A percentile compares a stretch with the other conserved stretches of the same genome.
These are phyloP conservation scores for Xanthia icteritia DNA, from an alignment of 2,888 invertebrate species.

Conservation along the genomic window DNA sequence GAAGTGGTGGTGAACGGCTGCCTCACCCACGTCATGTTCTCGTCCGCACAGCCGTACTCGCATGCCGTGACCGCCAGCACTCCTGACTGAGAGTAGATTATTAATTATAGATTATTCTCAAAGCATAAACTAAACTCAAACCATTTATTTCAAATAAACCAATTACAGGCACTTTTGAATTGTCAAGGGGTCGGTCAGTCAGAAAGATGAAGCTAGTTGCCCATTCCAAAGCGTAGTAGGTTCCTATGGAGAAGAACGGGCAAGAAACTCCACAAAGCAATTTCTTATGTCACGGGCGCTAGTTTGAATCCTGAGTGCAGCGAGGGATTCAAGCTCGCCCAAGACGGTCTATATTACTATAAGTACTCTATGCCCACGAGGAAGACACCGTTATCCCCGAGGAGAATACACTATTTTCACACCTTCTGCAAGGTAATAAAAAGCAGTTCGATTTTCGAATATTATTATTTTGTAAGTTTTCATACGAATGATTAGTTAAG, in stretches of 20 bases:
- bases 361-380: neutral
- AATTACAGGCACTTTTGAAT: no score
- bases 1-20: slow-evolving; percentile 80
- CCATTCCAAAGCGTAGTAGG: no score
- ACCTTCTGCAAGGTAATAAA: neutral
- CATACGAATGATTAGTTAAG: neutral
- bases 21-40: slow-evolving; percentile 83
- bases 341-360: no score
- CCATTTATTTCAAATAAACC: no score
- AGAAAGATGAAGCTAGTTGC: no score
- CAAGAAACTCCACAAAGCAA: neutral
- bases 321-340: no score
- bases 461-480: neutral
- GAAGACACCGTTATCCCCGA: neutral
- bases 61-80: slow-evolving; percentile 92
- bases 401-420: neutral
- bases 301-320: neutral
- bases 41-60: slow-evolving; percentile 92
- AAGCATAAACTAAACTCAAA: neutral
- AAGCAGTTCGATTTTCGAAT: neutral
- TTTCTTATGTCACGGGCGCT: neutral
- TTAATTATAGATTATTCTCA: neutral
- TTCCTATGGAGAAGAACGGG: no score
- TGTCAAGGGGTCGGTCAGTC: no score
- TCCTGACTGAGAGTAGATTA: slow-evolving; percentile 85